Evolutionary conservation across 2,113 vertebrate species (phyloP).

Genomic region (Hyperopisus bebe): DNA sequence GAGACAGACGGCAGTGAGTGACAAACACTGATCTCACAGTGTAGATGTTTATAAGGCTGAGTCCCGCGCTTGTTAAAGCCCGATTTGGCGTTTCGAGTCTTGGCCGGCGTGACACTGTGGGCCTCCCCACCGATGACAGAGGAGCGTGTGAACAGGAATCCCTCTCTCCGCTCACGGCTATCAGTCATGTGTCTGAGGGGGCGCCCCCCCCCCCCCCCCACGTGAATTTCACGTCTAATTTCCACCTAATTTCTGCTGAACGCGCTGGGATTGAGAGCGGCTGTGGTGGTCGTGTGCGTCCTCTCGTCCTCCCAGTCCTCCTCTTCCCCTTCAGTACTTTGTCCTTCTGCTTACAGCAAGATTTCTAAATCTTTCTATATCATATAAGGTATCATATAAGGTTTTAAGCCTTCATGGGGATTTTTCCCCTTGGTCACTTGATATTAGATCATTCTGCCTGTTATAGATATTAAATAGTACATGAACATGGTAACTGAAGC

Average conservation of each 20-base stretch:
- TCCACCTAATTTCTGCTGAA: neutral
- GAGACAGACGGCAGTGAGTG: neutral
- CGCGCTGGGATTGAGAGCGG: neutral
- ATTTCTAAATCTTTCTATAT: neutral
- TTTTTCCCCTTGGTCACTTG: neutral
- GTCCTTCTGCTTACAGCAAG: neutral
- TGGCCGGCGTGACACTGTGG: neutral
- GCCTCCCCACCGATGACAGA: neutral
- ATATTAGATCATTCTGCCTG: neutral
- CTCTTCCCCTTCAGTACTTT: neutral
- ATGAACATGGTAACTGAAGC: neutral
- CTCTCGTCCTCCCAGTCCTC: neutral
- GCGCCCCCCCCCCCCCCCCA: neutral
- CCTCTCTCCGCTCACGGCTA: neutral
- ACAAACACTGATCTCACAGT: neutral
- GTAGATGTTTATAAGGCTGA: neutral
- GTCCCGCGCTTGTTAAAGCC: neutral
- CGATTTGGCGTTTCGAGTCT: neutral
- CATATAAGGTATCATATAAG: neutral
- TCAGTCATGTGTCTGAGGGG: neutral
- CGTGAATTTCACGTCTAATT: neutral
- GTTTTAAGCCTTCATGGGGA: neutral
- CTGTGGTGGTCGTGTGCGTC: neutral
- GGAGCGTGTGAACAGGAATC: neutral
- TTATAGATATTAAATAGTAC: neutral